Percentiles rank a stretch among this genome's conserved stretches.
Evolutionary conservation across 2,888 invertebrate species (phyloP).

Genomic region (Axea sp.): DNA sequence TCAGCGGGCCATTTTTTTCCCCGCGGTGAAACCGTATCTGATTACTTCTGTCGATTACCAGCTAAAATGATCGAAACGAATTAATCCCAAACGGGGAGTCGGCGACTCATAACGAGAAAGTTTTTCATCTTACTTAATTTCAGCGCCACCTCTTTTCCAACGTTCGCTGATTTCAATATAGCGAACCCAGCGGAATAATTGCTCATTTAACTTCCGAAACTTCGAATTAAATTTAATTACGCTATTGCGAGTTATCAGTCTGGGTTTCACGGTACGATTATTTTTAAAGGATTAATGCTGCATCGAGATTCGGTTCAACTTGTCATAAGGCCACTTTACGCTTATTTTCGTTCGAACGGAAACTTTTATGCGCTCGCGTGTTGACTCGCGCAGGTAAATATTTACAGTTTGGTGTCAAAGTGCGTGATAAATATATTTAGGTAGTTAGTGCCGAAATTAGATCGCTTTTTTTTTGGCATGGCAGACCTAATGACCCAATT

Average conservation of each 20-base stretch:
- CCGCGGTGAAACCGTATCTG: not conserved
- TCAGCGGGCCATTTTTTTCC: no score
- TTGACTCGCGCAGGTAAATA: no score
- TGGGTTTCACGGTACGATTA: constrained; percentile 10
- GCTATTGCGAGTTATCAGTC: constrained; percentile 21
- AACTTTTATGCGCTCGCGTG: no score
- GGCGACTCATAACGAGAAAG: no score
- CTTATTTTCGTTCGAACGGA: no score
- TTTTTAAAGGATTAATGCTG: constrained; percentile 2
- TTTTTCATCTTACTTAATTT: constrained; percentile 23
- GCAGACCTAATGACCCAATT: constrained; percentile 21
- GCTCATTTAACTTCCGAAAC: constrained; percentile 43
- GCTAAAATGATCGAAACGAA: constrained; percentile 16
- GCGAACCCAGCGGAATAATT: constrained; percentile 33
- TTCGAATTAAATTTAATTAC: constrained; percentile 31
- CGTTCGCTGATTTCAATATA: constrained; percentile 19
- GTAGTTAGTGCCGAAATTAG: no score
- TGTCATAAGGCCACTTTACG: not conserved
- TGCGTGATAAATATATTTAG: no score
- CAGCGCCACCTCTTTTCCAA: constrained; percentile 12
- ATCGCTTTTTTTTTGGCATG: not conserved
- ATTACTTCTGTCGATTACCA: constrained; percentile 1
- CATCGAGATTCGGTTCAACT: not conserved
- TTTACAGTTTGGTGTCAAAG: no score
- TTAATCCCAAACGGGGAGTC: constrained; percentile 11